Evolutionary conservation across 2,888 invertebrate species (phyloP).

Genomic region (Cyrtodaria siliqua): DNA sequence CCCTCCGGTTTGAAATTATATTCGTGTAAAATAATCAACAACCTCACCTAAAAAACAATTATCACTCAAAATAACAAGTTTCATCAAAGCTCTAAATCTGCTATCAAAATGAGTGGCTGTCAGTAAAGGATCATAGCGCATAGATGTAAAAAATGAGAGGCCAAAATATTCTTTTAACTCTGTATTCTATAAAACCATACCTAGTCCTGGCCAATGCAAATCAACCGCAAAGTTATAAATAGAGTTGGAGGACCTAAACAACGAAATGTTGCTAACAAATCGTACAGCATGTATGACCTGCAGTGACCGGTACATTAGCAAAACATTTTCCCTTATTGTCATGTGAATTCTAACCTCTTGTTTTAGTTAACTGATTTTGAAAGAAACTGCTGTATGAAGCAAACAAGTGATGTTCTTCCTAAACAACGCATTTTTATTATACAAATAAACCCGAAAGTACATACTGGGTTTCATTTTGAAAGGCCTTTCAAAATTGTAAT

Average conservation of each 20-base stretch:
- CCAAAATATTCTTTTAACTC: conserved; percentile 22
- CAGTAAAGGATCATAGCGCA: conserved; percentile 36
- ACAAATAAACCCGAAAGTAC: too few species aligned
- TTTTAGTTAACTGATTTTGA: conserved; percentile 30
- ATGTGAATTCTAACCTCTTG: conserved; percentile 35
- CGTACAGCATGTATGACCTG: conserved; percentile 28
- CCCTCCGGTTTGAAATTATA: conserved; percentile 47
- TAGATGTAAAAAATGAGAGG: conserved; percentile 22
- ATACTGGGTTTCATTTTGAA: conserved; percentile 28
- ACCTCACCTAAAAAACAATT: conserved; percentile 36
- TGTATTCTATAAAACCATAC: conserved; percentile 47
- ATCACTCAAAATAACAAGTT: conserved; percentile 19
- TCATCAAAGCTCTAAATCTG: too few species aligned
- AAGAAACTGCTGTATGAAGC: conserved; percentile 34
- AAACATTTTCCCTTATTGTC: conserved; percentile 21
- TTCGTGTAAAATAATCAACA: conserved; percentile 35
- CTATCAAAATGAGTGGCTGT: conserved; percentile 57
- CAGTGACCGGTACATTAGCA: conserved; percentile 12
- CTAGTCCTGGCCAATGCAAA: too few species aligned
- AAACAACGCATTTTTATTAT: conserved; percentile 9
- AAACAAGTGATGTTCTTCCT: conserved; percentile 47
- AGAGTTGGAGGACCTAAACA: conserved; percentile 46
- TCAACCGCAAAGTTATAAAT: conserved; percentile 62
- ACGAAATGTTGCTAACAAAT: conserved; percentile 52
- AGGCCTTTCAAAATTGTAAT: conserved; percentile 12